phyloP scores from a whole-genome alignment of 37 sponge, comb jelly and placozoan species.

The Cliona cf. orientalis region DNA sequence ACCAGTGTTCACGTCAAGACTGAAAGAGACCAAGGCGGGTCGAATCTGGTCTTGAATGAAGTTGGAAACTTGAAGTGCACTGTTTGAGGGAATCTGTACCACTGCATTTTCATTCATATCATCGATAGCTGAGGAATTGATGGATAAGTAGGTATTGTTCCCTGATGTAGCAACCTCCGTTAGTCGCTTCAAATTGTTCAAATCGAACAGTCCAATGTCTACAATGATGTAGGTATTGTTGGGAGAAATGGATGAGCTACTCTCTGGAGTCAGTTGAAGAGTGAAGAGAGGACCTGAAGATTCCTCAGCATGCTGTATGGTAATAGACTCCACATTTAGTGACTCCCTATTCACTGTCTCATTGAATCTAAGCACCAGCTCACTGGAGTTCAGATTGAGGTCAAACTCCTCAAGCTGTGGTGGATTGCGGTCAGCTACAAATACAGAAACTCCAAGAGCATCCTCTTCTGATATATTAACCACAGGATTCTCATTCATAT shows the following conservation, averaged over 20 bases:
- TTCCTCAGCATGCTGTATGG: conserved; percentile 58
- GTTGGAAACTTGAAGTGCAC: conserved; percentile 58
- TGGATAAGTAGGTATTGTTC: conserved; percentile 80
- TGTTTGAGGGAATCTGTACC: conserved; percentile 31
- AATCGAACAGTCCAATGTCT: conserved; percentile 57
- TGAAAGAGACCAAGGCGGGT: conserved; percentile 58
- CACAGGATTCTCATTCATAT: conserved; percentile 76
- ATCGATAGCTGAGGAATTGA: conserved; percentile 56
- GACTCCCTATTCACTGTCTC: conserved; percentile 81
- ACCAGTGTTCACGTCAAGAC: conserved; percentile 75
- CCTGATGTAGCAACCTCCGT: conserved; percentile 65
- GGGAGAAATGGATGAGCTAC: conserved; percentile 37
- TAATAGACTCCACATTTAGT: conserved; percentile 60
- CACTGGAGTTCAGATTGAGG: conserved; percentile 70
- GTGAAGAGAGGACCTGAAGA: conserved; percentile 19
- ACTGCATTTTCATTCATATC: conserved; percentile 87
- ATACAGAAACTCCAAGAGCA: conserved; percentile 49
- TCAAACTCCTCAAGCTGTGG: conserved; percentile 72
- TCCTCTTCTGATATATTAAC: conserved; percentile 16
- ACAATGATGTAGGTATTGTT: conserved; percentile 71
- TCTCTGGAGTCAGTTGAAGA: conserved; percentile 34
- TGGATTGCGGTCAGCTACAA: conserved; percentile 51
- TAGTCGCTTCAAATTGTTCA: conserved; percentile 84
- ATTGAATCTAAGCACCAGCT: conserved; percentile 74
- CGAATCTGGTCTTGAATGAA: conserved; percentile 62